Evolutionary conservation across 2,888 invertebrate genomes (phyloP).

Genomic region (Phengaris alcon): DNA sequence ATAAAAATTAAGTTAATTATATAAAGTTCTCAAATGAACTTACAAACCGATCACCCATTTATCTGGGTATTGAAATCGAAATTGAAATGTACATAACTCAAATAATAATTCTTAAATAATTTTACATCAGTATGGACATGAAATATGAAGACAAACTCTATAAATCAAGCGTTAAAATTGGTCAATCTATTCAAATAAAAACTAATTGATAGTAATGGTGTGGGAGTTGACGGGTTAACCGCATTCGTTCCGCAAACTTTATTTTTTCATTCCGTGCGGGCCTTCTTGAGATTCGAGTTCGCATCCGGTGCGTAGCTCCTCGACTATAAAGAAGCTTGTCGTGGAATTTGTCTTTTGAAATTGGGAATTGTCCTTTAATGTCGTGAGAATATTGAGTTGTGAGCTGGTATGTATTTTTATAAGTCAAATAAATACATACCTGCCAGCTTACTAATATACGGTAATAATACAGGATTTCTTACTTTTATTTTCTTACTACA

Average conservation of each 20-base stretch:
- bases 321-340: constrained; percentile 36
- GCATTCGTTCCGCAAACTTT: constrained; percentile 62
- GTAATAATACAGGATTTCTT: constrained; percentile 1
- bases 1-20: no score
- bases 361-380: constrained; percentile 11
- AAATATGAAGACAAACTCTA: not conserved
- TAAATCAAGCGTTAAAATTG: constrained; percentile 5
- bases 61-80: no score
- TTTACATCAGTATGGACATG: not conserved
- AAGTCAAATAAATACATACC: not conserved
- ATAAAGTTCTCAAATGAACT: no score
- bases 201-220: constrained; percentile 30
- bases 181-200: constrained; percentile 15
- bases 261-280: constrained; percentile 44
- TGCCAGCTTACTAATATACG: not conserved
- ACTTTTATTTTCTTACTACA: not conserved
- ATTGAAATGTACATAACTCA: no score
- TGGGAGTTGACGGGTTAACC: constrained; percentile 44
- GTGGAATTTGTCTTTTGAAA: constrained; percentile 32
- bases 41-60: no score
- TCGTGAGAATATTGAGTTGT: constrained; percentile 32
- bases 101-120: not conserved
- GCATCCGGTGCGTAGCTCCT: constrained; percentile 64
- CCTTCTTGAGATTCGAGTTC: constrained; percentile 57
- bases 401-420: not conserved